These are phyloP conservation scores for Silurus aristotelis DNA, from an alignment of 2,797 vertebrate genomes.

Conservation along the genomic window DNA sequence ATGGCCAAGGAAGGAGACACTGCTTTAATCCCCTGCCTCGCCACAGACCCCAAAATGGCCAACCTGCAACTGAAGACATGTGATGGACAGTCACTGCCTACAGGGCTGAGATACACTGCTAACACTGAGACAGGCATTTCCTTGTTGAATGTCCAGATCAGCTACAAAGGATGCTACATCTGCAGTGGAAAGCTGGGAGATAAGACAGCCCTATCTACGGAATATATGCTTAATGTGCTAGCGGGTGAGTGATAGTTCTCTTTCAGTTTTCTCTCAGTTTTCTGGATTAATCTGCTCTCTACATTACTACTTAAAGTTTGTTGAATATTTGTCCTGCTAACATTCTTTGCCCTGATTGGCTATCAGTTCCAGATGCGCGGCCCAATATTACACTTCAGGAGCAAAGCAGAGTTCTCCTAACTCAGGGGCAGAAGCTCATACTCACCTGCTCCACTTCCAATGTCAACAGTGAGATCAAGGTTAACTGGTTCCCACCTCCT, in stretches of 20 bases:
- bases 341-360: neutral
- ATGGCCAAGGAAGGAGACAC: constrained; percentile 77
- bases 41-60: constrained; percentile 84
- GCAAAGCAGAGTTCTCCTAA: constrained; percentile 78
- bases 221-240: constrained; percentile 80
- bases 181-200: constrained; percentile 78
- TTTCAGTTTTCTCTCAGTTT: neutral
- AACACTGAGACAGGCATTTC: constrained; percentile 83
- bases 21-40: constrained; percentile 81
- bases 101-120: constrained; percentile 72
- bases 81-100: constrained; percentile 68
- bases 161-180: constrained; percentile 82
- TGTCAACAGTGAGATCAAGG: constrained; percentile 81
- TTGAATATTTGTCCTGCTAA: neutral
- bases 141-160: constrained; percentile 76
- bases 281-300: neutral
- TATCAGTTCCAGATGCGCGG: constrained; percentile 79
- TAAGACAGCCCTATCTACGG: constrained; percentile 64
- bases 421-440: constrained; percentile 79
- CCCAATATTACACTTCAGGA: constrained; percentile 82
- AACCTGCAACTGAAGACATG: constrained; percentile 81
- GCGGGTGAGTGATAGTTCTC: constrained; percentile 73
- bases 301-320: neutral
- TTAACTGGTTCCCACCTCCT: constrained; percentile 78
- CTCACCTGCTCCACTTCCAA: constrained; percentile 86